Evolutionary conservation across 2,888 invertebrate species (phyloP).

Genomic region (Formica aserva): DNA sequence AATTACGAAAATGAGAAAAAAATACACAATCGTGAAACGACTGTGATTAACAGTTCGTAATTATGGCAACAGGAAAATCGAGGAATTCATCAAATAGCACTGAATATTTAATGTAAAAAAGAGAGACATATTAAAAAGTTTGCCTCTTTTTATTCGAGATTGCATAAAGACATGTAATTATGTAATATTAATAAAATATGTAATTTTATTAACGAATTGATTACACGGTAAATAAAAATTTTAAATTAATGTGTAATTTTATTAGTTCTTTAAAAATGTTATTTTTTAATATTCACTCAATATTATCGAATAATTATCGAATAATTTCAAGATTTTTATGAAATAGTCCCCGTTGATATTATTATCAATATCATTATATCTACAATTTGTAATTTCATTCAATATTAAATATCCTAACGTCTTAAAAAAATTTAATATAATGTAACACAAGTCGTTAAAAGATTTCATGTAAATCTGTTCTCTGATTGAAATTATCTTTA

Average conservation of each 20-base stretch:
- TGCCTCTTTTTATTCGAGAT: neutral
- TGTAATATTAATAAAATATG: too few relatives aligned
- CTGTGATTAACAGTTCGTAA: neutral
- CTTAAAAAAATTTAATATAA: neutral
- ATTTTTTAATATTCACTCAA: too few relatives aligned
- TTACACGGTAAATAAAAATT: neutral
- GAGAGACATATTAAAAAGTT: neutral
- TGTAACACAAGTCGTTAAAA: neutral
- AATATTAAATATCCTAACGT: neutral
- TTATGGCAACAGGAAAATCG: constrained; percentile 2
- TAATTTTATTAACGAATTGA: neutral
- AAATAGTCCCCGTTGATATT: neutral
- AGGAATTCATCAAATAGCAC: neutral
- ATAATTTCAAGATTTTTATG: too few relatives aligned
- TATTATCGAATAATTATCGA: too few relatives aligned
- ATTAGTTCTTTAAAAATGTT: too few relatives aligned
- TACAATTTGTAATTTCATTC: neutral
- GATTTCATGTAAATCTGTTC: constrained; percentile 4
- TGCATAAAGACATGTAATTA: neutral
- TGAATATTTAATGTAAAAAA: neutral
- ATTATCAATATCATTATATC: neutral
- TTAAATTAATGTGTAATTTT: neutral
- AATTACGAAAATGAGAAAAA: neutral
- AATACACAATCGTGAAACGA: neutral
- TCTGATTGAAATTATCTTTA: neutral